Percentiles rank a stretch among this genome's conserved stretches.
Conservation (phyloP, 2,113 vertebrate genomes). For the Genyomyrus donnyi region DNA sequence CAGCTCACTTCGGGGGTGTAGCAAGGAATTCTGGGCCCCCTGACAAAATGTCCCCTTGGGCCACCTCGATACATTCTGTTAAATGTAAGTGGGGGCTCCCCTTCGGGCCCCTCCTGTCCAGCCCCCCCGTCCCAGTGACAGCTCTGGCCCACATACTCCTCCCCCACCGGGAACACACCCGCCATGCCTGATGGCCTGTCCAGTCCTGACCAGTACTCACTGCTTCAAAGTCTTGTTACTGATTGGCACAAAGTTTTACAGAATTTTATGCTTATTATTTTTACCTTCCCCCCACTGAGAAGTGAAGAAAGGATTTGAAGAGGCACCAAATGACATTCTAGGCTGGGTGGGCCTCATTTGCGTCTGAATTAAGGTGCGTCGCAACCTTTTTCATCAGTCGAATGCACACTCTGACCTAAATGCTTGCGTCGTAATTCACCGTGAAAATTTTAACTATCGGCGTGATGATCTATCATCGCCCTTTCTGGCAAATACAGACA, state of each 20-base stretch:
- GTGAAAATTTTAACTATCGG: slow-evolving; percentile 5
- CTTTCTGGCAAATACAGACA: slow-evolving; percentile 10
- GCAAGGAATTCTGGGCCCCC: background rate
- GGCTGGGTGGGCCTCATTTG: background rate
- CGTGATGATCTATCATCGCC: background rate
- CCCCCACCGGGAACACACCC: background rate
- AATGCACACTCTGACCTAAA: background rate
- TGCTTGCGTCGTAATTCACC: background rate
- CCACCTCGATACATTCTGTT: background rate
- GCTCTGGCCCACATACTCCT: background rate
- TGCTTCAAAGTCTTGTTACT: background rate
- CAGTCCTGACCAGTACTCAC: background rate
- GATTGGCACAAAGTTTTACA: background rate
- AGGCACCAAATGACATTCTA: background rate
- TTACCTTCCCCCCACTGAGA: background rate
- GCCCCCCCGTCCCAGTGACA: background rate
- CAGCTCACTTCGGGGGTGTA: background rate
- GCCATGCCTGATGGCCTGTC: background rate
- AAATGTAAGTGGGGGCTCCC: background rate
- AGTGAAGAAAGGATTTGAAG: background rate
- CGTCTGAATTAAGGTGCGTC: background rate
- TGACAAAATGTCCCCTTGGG: background rate
- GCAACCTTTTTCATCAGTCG: background rate
- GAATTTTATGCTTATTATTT: background rate
- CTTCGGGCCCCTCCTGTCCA: background rate